A percentile compares a stretch with the other conserved stretches of the same genome.
Evolutionary conservation across 2,113 vertebrate species (phyloP).

Genomic region (Epinephelus fuscoguttatus): DNA sequence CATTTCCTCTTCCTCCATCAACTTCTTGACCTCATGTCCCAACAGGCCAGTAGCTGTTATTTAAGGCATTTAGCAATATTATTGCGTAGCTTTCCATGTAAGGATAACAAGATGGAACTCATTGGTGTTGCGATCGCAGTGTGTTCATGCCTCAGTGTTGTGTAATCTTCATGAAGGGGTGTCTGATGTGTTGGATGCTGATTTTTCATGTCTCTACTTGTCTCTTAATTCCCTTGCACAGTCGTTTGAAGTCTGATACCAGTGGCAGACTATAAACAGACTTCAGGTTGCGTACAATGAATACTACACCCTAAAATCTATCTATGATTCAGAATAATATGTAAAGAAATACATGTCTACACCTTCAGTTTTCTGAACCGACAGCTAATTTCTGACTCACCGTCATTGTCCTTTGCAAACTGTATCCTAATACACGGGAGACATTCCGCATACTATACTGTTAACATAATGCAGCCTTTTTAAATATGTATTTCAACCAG

Average conservation of each 20-base stretch:
- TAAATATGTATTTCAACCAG: too few relatives aligned
- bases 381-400: too few relatives aligned
- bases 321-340: not conserved
- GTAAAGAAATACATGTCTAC: not conserved
- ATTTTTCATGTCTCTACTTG: constrained; percentile 68
- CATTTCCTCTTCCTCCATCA: constrained; percentile 3
- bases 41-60: constrained; percentile 47
- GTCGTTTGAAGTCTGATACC: constrained; percentile 44
- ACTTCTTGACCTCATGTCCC: constrained; percentile 25
- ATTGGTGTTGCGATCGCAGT: constrained; percentile 26
- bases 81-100: constrained; percentile 19
- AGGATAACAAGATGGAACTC: constrained; percentile 36
- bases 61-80: constrained; percentile 47
- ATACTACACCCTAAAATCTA: not conserved
- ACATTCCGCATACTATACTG: too few relatives aligned
- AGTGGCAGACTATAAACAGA: not conserved
- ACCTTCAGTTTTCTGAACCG: too few relatives aligned
- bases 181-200: constrained; percentile 28
- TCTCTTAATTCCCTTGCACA: constrained; percentile 9
- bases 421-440: too few relatives aligned
- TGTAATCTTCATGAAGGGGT: constrained; percentile 54
- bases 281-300: not conserved
- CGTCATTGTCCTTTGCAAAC: too few relatives aligned
- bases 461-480: too few relatives aligned
- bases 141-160: constrained; percentile 31